Evolutionary conservation across 2,113 vertebrate species (phyloP), one percentile per base, ranked within the genome.

Genomic region (Scalopus aquaticus): DNA sequence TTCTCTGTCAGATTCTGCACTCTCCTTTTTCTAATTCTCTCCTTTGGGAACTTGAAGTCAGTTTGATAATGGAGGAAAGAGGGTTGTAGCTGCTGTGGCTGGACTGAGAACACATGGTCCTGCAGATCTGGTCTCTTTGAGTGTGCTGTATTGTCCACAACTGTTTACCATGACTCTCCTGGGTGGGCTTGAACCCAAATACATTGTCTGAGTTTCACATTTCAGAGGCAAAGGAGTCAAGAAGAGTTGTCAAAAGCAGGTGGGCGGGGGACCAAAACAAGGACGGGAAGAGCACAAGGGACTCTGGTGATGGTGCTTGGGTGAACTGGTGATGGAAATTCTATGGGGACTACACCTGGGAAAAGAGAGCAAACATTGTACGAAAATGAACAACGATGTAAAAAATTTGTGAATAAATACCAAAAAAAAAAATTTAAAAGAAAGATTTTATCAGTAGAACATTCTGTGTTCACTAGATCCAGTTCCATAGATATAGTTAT

Each of bases 111-210:
- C 32, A 24, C 15, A 9, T 4, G 4, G 20, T 28, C 13, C 26
- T 35, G 4, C 2, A 19, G 3, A 9, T 24, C 15, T 1, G 4
- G 1, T 70, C 26, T 22, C 1, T 2, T 35, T 24, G 19, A 76
- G 4, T 35, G 15, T 32, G 10, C 28, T 70, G 17, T 64, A 67
- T 64, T 32, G 37, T 26, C 46, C 24, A n/a, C 22, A 64, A 24
- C 17, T 65, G 0, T 72, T 58, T 56, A 30, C 17, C 13, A 19
- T 30, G 15, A 4, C 16, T 4, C 7, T 65, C n/a, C 7, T 49
- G 39, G 30, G 24, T 7, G 39, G 26, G 12, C 17, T 32, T 51
- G 60, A 72, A 7, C 16, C 49, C 67, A 93, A 32, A 32, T 4
- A 2, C 17, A 3, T 39, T n/a, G 20, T 1, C n/a, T 72, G 11